Evolutionary conservation across 2,113 vertebrate genomes (phyloP), one percentile per base, ranked within the genome.

Genomic region (Pterophyllum scalare): DNA sequence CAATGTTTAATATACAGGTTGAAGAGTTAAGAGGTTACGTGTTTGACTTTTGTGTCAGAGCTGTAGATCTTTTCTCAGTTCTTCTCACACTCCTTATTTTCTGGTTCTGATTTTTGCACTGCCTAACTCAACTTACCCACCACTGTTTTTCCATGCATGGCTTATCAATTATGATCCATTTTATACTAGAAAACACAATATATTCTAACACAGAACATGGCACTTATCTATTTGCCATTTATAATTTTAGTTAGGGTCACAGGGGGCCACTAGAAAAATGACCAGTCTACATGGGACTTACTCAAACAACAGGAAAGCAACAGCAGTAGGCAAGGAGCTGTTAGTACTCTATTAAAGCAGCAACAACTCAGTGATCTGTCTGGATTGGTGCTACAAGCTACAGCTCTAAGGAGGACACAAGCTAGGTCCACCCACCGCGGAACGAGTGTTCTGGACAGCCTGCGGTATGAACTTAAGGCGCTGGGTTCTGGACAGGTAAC

Each of bases 371-470:
- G n/a, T 31, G 67, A 12, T 67, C 49, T 24, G 62, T 82, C 28
- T 85, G 31, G 26, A 75, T 60, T 7, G 6, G 54, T 13, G 58
- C 83, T 88, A 90, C 54, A 46, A 75, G 58, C 79, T 77, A 83
- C 28, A 20, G 74, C 75, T 89, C 81, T 87, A 90, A 80, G 82
- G 77, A 87, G 83, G 90, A 89, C 88, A 81, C 79, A 58, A 60
- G 65, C 84, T 77, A 49, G 75, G 85, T 90, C 94, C 94, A 96
- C 94, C 93, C 93, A 95, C 95, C 94, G 93, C 82, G 95, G 95
- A 19, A 93, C 87, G 8, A 95, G 46, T 28, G 91, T 92, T 91
- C 92, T 92, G 89, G 94, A 94, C 84, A 92, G 90, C 74, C 94
- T 92, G 94, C 85, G 94, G 80, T 93, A 93, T 12, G 93, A 87